Conservation (phyloP, 2,888 invertebrate species). For the Notocelia uddmanniana region DNA sequence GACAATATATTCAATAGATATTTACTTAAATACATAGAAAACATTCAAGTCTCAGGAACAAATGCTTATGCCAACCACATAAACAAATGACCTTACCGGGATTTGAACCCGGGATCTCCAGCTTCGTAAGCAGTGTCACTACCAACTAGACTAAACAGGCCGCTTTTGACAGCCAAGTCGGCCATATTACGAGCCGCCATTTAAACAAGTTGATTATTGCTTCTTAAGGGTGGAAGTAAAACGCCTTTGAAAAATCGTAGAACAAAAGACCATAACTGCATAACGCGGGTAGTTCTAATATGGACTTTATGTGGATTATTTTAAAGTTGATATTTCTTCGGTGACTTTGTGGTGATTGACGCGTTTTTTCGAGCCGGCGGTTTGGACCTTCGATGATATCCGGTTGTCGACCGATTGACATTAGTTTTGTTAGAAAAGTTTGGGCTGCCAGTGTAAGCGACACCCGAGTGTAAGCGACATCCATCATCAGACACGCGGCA, state of each 20-base stretch:
- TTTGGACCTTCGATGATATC: conserved; percentile 24
- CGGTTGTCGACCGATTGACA: conserved; percentile 21
- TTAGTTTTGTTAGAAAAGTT: neutral
- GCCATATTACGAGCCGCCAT: neutral
- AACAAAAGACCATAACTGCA: neutral
- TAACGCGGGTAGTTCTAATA: neutral
- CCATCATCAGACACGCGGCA: no score
- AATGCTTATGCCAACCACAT: no score
- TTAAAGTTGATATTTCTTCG: neutral
- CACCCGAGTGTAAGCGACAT: no score
- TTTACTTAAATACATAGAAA: no score
- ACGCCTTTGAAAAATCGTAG: neutral
- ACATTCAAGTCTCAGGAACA: no score
- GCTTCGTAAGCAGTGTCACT: no score
- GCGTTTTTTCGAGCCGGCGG: neutral
- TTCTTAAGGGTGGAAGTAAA: conserved; percentile 14
- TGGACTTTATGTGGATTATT: neutral
- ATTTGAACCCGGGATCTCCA: no score
- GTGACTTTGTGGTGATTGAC: neutral
- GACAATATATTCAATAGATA: no score
- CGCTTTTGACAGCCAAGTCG: no score
- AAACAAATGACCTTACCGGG: no score
- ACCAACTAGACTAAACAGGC: no score
- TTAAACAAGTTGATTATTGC: neutral
- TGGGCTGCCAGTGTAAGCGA: neutral